Percentiles rank a stretch among this genome's conserved stretches.
phyloP scores from a whole-genome alignment of 2,888 invertebrate genomes.

The Elaeidobius kamerunicus region DNA sequence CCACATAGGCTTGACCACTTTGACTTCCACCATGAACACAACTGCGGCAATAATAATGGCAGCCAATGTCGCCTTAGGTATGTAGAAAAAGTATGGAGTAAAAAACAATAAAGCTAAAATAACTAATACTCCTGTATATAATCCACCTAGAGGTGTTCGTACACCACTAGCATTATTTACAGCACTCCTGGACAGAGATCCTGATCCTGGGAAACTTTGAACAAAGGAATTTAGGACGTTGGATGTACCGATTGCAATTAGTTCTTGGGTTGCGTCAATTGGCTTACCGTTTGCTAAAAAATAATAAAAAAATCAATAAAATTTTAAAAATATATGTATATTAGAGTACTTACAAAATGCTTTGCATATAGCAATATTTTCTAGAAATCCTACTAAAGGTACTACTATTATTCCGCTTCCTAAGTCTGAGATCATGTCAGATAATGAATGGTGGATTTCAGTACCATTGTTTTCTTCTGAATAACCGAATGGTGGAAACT shows the following conservation, averaged over 20 bases:
- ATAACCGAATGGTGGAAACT: conserved; percentile 66
- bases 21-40: conserved; percentile 86
- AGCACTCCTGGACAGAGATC: conserved; percentile 80
- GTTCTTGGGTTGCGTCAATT: conserved; percentile 88
- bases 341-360: conserved; percentile 70
- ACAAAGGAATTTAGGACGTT: conserved; percentile 84
- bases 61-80: conserved; percentile 81
- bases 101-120: conserved; percentile 80
- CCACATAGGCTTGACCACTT: conserved; percentile 85
- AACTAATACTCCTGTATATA: conserved; percentile 78
- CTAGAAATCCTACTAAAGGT: conserved; percentile 82
- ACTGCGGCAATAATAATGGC: conserved; percentile 92
- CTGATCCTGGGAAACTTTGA: conserved; percentile 82
- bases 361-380: conserved; percentile 91
- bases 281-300: conserved; percentile 65
- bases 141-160: conserved; percentile 77
- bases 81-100: conserved; percentile 84
- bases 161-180: conserved; percentile 90
- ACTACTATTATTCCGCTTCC: conserved; percentile 84
- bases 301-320: background rate
- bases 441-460: conserved; percentile 50
- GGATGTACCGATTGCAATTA: conserved; percentile 79
- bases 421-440: conserved; percentile 74
- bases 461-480: conserved; percentile 52
- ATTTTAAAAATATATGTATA: background rate